Conservation (phyloP, 2,797 vertebrate genomes). For the Zenarchopterus dispar region DNA sequence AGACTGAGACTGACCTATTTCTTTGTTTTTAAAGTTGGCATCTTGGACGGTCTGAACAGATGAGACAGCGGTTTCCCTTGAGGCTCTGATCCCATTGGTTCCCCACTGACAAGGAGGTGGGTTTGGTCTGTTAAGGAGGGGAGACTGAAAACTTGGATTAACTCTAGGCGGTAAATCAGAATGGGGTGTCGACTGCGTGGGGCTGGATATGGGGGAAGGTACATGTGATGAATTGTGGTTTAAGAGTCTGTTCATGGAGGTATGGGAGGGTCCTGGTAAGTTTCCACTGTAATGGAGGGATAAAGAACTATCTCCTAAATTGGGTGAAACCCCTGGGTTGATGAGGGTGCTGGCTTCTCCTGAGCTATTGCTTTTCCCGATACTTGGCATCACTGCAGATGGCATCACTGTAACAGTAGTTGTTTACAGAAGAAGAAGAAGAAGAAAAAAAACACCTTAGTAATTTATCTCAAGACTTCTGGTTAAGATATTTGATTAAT, state of each 20-base stretch:
- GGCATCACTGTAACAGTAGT: slow-evolving; percentile 76
- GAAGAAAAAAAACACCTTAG: too few species aligned
- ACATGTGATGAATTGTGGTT: slow-evolving; percentile 47
- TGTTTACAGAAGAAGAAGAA: too few species aligned
- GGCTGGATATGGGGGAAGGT: slow-evolving; percentile 23
- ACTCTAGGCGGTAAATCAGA: slow-evolving; percentile 32
- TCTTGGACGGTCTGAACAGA: slow-evolving; percentile 28
- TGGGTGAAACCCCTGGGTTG: slow-evolving; percentile 43
- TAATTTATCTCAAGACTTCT: too few species aligned
- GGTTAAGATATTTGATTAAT: too few species aligned
- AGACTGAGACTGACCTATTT: slow-evolving; percentile 26
- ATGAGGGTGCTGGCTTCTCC: slow-evolving; percentile 54
- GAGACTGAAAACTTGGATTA: slow-evolving; percentile 51
- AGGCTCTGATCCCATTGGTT: slow-evolving; percentile 28
- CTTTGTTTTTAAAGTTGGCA: slow-evolving; percentile 55
- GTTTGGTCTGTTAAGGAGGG: slow-evolving; percentile 41
- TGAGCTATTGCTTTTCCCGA: slow-evolving; percentile 44
- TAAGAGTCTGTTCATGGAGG: slow-evolving; percentile 43
- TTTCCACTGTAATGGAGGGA: slow-evolving; percentile 48
- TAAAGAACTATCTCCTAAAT: slow-evolving; percentile 60
- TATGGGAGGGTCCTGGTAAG: slow-evolving; percentile 49
- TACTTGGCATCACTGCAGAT: slow-evolving; percentile 60
- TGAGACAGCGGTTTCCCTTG: slow-evolving; percentile 24
- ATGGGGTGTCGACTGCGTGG: slow-evolving; percentile 26
- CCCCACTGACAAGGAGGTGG: slow-evolving; percentile 11